Evolutionary conservation across 2,113 vertebrate genomes (phyloP).

Genomic region (Coptodon rendalli): DNA sequence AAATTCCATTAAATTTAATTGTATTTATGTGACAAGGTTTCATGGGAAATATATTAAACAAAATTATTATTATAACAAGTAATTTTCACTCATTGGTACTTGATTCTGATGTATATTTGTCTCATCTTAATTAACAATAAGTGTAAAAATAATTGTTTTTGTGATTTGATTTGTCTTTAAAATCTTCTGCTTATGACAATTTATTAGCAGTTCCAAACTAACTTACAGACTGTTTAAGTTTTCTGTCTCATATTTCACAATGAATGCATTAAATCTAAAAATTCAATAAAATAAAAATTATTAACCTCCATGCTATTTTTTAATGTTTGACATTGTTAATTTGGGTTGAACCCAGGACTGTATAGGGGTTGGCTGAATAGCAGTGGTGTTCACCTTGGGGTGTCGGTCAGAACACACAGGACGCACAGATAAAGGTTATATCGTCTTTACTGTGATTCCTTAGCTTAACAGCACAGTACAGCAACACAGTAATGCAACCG

Average conservation of each 20-base stretch:
- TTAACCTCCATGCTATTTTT: accelerated
- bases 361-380: too few species aligned
- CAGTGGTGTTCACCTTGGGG: too few species aligned
- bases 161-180: background rate
- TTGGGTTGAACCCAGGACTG: too few species aligned
- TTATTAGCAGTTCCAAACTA: background rate
- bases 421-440: too few species aligned
- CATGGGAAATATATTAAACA: background rate
- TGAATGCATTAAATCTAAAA: background rate
- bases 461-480: too few species aligned
- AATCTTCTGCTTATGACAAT: background rate
- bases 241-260: background rate
- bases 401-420: too few species aligned
- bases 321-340: background rate
- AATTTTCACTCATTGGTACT: accelerated
- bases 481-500: too few species aligned
- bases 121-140: background rate
- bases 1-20: background rate
- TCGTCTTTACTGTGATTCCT: too few species aligned
- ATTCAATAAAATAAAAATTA: background rate
- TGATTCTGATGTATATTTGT: background rate
- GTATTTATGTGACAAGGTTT: background rate
- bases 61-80: background rate
- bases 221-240: background rate
- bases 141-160: background rate